phyloP scores from a whole-genome alignment of 2,888 invertebrate genomes.

The Mesorhabditis belari region DNA sequence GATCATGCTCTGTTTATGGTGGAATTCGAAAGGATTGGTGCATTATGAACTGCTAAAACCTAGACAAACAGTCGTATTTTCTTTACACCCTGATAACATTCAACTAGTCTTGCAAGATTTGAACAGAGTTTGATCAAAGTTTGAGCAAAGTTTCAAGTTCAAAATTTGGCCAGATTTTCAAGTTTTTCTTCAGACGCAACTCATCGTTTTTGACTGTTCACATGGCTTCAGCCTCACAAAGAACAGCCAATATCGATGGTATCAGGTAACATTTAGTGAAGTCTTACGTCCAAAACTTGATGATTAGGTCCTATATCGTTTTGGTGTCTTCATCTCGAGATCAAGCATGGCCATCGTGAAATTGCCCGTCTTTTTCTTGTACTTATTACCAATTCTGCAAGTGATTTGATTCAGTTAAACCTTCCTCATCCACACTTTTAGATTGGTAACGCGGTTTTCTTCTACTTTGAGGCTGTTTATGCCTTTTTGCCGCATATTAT shows the following conservation, averaged over 20 bases:
- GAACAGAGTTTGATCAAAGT: too few species aligned
- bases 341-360: neutral
- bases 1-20: too few species aligned
- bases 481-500: neutral
- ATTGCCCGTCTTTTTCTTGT: conserved; percentile 1
- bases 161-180: too few species aligned
- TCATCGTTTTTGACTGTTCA: conserved; percentile 64
- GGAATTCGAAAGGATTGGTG: too few species aligned
- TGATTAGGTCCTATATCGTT: neutral
- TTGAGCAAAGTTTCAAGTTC: too few species aligned
- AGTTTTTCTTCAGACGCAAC: conserved; percentile 63
- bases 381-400: neutral
- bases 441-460: neutral
- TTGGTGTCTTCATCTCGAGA: neutral
- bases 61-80: too few species aligned
- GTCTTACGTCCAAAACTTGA: neutral
- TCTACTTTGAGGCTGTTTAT: neutral
- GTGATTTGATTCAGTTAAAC: neutral
- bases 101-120: too few species aligned
- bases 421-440: neutral
- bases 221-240: conserved; percentile 26
- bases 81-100: too few species aligned
- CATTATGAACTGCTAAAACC: too few species aligned
- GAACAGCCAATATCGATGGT: conserved; percentile 69
- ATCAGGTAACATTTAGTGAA: conserved; percentile 62